A percentile compares a stretch with the other conserved stretches of the same genome.
These are phyloP conservation scores for Parasteatoda lunata DNA, from an alignment of 2,888 invertebrate genomes.

Conservation along the genomic window DNA sequence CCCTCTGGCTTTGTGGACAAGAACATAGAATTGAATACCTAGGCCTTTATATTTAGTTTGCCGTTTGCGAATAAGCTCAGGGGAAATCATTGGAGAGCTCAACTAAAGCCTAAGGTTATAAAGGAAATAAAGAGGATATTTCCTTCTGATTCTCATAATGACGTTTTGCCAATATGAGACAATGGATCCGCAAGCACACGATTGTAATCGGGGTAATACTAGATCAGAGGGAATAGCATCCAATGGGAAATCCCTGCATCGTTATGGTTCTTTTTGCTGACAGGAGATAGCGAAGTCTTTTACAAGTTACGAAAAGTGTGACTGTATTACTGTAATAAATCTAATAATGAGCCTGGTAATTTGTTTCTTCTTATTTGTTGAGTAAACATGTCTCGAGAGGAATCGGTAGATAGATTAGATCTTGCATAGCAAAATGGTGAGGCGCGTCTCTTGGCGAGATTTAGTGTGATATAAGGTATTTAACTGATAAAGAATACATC, in stretches of 20 bases:
- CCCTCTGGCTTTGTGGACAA: neutral
- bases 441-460: too few relatives aligned
- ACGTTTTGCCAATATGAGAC: conserved; percentile 43
- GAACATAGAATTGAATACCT: neutral
- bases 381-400: too few relatives aligned
- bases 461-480: too few relatives aligned
- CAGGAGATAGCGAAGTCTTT: neutral
- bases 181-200: conserved; percentile 5
- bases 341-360: too few relatives aligned
- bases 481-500: too few relatives aligned
- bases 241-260: neutral
- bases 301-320: too few relatives aligned
- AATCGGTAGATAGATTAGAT: too few relatives aligned
- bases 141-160: conserved; percentile 27
- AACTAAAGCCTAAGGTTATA: neutral
- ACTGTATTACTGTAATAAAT: too few relatives aligned
- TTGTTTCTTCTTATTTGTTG: too few relatives aligned
- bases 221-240: conserved; percentile 12
- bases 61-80: conserved; percentile 7
- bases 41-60: conserved; percentile 23
- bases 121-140: conserved; percentile 34
- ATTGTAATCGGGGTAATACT: conserved; percentile 32
- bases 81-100: conserved; percentile 33
- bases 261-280: conserved; percentile 4
- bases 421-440: too few relatives aligned